Base-by-base conservation (phyloP, 2,888 invertebrate species). In the Dicroscelio sp. region DNA sequence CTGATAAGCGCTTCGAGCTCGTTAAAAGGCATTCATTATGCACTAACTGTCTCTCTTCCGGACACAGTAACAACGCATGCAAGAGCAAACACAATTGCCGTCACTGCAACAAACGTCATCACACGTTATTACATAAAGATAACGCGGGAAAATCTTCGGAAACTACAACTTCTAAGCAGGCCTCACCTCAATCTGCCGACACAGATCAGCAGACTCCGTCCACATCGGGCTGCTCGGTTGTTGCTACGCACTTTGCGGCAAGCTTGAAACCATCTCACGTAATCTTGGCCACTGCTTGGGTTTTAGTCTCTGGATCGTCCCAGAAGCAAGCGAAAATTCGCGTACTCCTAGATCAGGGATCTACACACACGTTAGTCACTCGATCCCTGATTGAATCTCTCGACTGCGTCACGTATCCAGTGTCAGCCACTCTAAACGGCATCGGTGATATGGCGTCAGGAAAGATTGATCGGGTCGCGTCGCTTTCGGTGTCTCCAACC, bases 81-180 rank as follows among this genome's bases (percentile, higher is more conserved):
- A 69, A 69, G 6, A 82, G 82, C 27, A 38, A 31, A 5, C 38
- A 25, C 23, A n/a, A 2, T 10, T 83, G 83, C 60, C n/a, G 60
- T 8, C 31, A 58, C 27, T 82, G 82, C 55, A 20, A 30, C 20
- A 33, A 35, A 30, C 52, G 55, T 17, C 82, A 82, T 25, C 69
- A 82, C 48, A 6, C 48, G 1, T 20, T 6, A 20, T 6, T 48
- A 48, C 6, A 48, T n/a, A n/a, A n/a, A n/a, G n/a, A n/a, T n/a
- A n/a, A n/a, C n/a, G n/a, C n/a, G n/a, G n/a, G n/a, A n/a, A n/a
- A n/a, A n/a, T n/a, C n/a, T n/a, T n/a, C n/a, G n/a, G n/a, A n/a
- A n/a, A n/a, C n/a, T n/a, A n/a, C n/a, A n/a, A n/a, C n/a, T n/a
- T n/a, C n/a, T n/a, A n/a, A n/a, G n/a, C n/a, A n/a, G n/a, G n/a